A percentile compares a stretch with the other conserved stretches of the same genome.
Evolutionary conservation across 2,888 invertebrate species (phyloP).

Genomic region (Himalopsyche anomala): DNA sequence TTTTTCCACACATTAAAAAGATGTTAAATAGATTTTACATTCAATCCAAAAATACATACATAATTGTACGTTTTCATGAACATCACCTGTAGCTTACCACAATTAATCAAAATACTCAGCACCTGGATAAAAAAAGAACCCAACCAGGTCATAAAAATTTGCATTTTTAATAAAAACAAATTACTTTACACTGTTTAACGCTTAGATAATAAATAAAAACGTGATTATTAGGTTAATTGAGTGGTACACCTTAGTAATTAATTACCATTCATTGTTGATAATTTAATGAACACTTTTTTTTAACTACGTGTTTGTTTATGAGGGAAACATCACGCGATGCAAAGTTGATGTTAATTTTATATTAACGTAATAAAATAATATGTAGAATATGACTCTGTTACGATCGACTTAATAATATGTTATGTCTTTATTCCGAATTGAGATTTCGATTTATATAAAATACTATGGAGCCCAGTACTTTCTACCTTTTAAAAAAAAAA

Average conservation of each 20-base stretch:
- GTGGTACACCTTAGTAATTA: conserved; percentile 5
- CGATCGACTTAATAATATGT: no score
- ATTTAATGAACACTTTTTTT: neutral
- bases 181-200: conserved; percentile 30
- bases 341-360: neutral
- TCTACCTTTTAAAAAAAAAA: no score
- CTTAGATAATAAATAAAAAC: conserved; percentile 2
- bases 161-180: conserved; percentile 26
- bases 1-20: no score
- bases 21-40: no score
- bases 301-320: conserved; percentile 13
- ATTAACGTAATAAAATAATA: neutral
- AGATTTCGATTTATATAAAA: no score
- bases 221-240: conserved; percentile 22
- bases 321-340: conserved; percentile 19
- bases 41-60: no score
- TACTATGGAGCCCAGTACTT: no score
- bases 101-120: conserved; percentile 9
- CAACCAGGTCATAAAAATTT: neutral
- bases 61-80: neutral
- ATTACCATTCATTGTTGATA: conserved; percentile 18
- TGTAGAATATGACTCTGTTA: no score
- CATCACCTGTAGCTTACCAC: neutral
- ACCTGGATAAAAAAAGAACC: conserved; percentile 1
- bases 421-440: no score